Conservation (phyloP, 2,888 invertebrate genomes). For the Hydroisotoma schaefferi region DNA sequence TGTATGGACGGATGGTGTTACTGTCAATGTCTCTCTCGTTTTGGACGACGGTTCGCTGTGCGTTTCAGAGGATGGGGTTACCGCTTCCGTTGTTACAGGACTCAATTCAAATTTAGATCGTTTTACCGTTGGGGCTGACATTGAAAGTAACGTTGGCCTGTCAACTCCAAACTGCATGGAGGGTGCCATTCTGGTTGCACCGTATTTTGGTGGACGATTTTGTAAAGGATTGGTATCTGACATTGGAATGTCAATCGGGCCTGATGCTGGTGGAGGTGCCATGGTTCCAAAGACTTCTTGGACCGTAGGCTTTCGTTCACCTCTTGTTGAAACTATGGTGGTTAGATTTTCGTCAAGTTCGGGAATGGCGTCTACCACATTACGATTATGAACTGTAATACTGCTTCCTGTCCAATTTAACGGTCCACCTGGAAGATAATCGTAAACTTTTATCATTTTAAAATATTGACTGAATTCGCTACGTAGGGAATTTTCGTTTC, state of each 20-base stretch:
- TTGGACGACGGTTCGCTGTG: neutral
- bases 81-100: constrained; percentile 6
- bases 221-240: neutral
- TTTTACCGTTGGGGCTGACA: constrained; percentile 15
- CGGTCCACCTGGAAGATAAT: constrained; percentile 19
- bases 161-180: neutral
- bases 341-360: constrained; percentile 48
- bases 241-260: constrained; percentile 8
- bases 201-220: neutral
- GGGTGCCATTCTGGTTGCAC: neutral
- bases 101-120: constrained; percentile 6
- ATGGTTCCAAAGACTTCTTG: constrained; percentile 44
- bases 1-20: constrained; percentile 1
- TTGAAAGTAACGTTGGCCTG: constrained; percentile 20
- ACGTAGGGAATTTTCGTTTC: too few relatives aligned
- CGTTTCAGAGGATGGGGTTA: neutral
- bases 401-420: constrained; percentile 42
- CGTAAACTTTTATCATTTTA: too few relatives aligned
- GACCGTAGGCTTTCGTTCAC: constrained; percentile 43
- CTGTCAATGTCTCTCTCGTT: neutral
- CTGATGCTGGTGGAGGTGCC: constrained; percentile 10
- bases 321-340: constrained; percentile 43
- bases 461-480: too few relatives aligned
- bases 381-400: constrained; percentile 38
- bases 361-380: constrained; percentile 45